phyloP scores from a whole-genome alignment of 2,797 vertebrate genomes.

The Potorous gilbertii region DNA sequence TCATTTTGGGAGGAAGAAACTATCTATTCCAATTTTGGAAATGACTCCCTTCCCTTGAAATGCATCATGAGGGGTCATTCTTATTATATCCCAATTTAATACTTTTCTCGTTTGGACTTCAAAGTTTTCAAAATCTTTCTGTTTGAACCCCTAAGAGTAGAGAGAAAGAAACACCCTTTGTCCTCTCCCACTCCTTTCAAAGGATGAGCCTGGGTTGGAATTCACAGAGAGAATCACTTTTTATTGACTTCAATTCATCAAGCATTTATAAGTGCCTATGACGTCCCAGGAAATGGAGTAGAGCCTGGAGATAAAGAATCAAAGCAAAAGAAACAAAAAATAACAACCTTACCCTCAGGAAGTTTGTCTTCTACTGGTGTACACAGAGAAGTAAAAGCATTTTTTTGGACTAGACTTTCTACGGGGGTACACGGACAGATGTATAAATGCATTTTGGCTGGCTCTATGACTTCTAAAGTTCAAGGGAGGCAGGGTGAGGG shows the following conservation, averaged over 20 bases:
- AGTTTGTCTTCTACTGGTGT: not conserved
- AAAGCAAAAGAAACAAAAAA: not conserved
- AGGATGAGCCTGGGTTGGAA: not conserved
- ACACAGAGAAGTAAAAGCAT: not conserved
- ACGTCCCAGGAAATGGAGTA: not conserved
- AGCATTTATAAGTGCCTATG: not conserved
- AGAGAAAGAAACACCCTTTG: not conserved
- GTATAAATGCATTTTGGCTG: not conserved
- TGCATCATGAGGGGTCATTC: slow-evolving; percentile 7
- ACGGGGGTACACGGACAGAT: not conserved
- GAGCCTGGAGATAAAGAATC: not conserved
- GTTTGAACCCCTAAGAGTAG: not conserved
- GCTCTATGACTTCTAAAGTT: not conserved
- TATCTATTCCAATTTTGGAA: slow-evolving; percentile 29
- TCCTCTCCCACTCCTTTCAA: not conserved
- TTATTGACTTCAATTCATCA: not conserved
- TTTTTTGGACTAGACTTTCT: not conserved
- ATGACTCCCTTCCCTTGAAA: slow-evolving; percentile 35
- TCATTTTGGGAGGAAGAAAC: slow-evolving; percentile 27
- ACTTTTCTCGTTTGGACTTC: slow-evolving; percentile 7
- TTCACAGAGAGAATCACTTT: not conserved
- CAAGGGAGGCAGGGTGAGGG: not conserved
- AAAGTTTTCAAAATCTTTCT: not conserved
- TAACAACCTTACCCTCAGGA: not conserved
- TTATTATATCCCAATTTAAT: not conserved